Conservation (phyloP, 2,888 invertebrate genomes). For the Cephalotes varians region DNA sequence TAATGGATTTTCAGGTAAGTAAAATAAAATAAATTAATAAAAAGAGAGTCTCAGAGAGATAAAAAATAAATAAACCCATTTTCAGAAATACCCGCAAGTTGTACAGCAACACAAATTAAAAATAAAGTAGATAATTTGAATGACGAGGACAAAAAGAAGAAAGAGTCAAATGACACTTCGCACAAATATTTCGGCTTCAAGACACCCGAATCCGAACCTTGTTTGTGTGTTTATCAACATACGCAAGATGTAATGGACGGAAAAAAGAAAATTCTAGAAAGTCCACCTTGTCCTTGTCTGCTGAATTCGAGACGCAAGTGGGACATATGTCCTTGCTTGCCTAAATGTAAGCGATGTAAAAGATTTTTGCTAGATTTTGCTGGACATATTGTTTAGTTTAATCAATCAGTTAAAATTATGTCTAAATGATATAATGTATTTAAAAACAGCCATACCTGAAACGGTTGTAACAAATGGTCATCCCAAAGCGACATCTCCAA, state of each 20-base stretch:
- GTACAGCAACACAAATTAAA: constrained; percentile 55
- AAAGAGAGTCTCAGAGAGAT: neutral
- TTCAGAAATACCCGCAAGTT: constrained; percentile 58
- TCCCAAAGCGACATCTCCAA: constrained; percentile 65
- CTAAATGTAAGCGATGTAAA: constrained; percentile 67
- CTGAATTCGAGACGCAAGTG: constrained; percentile 78
- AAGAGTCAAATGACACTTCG: neutral
- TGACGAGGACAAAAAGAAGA: constrained; percentile 43
- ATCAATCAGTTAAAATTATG: neutral
- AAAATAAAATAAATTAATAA: neutral
- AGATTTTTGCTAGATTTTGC: neutral
- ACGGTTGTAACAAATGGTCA: constrained; percentile 65
- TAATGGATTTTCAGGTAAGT: constrained; percentile 69
- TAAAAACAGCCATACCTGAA: constrained; percentile 62
- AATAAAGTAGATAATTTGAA: constrained; percentile 57
- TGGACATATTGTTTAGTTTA: neutral
- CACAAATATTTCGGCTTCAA: constrained; percentile 63
- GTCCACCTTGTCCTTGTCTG: constrained; percentile 82
- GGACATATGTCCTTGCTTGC: constrained; percentile 79
- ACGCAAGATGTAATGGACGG: constrained; percentile 78
- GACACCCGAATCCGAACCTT: constrained; percentile 72
- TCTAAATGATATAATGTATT: constrained; percentile 11
- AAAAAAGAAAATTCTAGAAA: constrained; percentile 75
- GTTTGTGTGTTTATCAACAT: constrained; percentile 80
- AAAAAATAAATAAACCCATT: neutral